Evolutionary conservation across 2,797 vertebrate species (phyloP).

Genomic region (Intellagama lesueurii): DNA sequence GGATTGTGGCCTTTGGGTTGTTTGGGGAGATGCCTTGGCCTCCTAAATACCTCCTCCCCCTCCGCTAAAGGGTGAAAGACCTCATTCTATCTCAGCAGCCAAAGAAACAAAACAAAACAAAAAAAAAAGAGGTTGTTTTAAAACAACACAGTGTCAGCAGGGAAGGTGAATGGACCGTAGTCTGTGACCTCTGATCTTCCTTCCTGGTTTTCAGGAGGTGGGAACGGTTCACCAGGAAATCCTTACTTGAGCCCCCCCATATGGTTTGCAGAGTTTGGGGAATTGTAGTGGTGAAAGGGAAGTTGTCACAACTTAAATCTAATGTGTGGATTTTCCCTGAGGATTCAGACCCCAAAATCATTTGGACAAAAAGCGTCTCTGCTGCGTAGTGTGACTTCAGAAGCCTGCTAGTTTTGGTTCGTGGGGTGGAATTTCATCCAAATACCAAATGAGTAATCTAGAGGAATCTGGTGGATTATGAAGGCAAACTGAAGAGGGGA

Average conservation of each 20-base stretch:
- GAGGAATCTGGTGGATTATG: not conserved
- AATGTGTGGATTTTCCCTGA: not conserved
- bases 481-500: not conserved
- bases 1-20: not conserved
- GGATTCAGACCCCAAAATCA: not conserved
- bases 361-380: not conserved
- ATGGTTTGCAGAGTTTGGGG: not conserved
- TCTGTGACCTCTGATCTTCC: not conserved
- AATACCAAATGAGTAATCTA: not conserved
- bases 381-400: not conserved
- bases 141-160: not conserved
- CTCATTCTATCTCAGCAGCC: slow-evolving; percentile 9
- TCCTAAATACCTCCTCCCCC: not conserved
- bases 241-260: not conserved
- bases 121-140: too few relatives aligned
- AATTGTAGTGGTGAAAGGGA: not conserved
- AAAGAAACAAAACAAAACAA: slow-evolving; percentile 9
- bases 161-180: not conserved
- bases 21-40: not conserved
- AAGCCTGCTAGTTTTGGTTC: not conserved
- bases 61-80: not conserved
- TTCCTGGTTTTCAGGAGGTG: not conserved
- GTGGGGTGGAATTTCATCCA: not conserved
- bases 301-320: not conserved
- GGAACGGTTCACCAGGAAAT: not conserved